Base-by-base conservation (phyloP, 2,797 vertebrate genomes). In the Pyrrhura leucotis region DNA sequence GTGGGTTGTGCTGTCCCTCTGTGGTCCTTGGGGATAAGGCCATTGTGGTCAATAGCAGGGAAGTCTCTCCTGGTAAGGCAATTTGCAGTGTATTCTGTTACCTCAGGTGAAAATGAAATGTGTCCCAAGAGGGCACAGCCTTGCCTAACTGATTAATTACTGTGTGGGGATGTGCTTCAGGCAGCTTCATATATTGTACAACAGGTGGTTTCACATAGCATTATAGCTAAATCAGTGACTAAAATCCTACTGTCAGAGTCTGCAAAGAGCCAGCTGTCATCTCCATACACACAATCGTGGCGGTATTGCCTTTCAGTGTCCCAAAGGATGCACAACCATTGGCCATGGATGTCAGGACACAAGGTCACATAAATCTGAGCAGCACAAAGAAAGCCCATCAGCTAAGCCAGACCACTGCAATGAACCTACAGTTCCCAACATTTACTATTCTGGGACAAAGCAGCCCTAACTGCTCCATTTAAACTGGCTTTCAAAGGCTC, bases 401-500 rank as follows among this genome's bases (percentile, higher is more conserved):
- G 79, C 73, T 8, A 4, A 90, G 73, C 80, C 82, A 88, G 79
- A 28, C 79, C 59, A 23, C 82, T 76, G 85, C 77, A 81, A n/a
- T 1, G 4, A 76, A 59, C 69, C 35, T 75, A 33, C 69, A 63
- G 62, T 16, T 89, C 79, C 63, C 6, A 7, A 40, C 89, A 51
- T 84, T 91, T 81, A 39, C 90, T 91, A 2, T 73, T 84, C 89
- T 81, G 56, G 62, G 85, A 92, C 66, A 88, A 95, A 88, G 66
- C 35, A 84, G 47, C 42, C 47, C 45, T 88, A 92, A 87, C 95
- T 62, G 66, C 39, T 73, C 12, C 87, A 72, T 92, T 96, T 88
- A 59, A 90, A 84, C 45, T 48, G 39, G 18, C n/a, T 88, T 88
- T 94, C 82, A 93, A 95, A 92, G 76, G 53, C 72, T 89, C 58